phyloP scores from a whole-genome alignment of 2,797 vertebrate species.

The Melanogrammus aeglefinus region DNA sequence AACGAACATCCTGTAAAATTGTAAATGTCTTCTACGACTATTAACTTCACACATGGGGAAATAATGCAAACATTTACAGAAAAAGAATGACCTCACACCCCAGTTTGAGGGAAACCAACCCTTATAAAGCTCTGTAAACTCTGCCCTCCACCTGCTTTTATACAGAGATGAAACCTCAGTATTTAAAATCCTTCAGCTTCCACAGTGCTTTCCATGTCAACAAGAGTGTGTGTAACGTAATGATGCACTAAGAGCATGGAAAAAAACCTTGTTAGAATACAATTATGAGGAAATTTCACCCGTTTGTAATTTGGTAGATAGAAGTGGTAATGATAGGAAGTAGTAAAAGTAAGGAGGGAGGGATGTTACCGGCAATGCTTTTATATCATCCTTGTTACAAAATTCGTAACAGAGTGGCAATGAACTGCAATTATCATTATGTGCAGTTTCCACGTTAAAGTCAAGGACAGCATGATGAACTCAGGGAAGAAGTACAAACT shows the following conservation, averaged over 20 bases:
- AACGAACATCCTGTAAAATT: not conserved
- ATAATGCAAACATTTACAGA: too few species aligned
- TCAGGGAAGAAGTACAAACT: not conserved
- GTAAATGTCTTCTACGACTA: not conserved
- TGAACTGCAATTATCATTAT: not conserved
- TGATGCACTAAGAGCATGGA: too few species aligned
- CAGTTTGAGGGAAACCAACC: not conserved
- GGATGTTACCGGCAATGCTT: not conserved
- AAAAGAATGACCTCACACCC: not conserved
- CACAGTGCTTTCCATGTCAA: too few species aligned
- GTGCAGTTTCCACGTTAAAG: not conserved
- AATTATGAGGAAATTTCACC: not conserved
- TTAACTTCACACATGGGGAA: too few species aligned
- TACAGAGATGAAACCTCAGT: not conserved
- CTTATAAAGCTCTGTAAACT: too few species aligned
- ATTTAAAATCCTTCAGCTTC: not conserved
- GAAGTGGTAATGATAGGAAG: not conserved
- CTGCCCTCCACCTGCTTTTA: not conserved
- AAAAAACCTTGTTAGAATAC: not conserved
- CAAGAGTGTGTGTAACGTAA: too few species aligned
- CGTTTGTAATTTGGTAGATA: not conserved
- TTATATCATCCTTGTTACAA: not conserved
- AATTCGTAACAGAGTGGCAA: not conserved
- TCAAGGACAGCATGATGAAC: not conserved
- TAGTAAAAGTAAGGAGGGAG: not conserved